Conservation (phyloP, 2,797 vertebrate species). For the Nannoperca obscura region DNA sequence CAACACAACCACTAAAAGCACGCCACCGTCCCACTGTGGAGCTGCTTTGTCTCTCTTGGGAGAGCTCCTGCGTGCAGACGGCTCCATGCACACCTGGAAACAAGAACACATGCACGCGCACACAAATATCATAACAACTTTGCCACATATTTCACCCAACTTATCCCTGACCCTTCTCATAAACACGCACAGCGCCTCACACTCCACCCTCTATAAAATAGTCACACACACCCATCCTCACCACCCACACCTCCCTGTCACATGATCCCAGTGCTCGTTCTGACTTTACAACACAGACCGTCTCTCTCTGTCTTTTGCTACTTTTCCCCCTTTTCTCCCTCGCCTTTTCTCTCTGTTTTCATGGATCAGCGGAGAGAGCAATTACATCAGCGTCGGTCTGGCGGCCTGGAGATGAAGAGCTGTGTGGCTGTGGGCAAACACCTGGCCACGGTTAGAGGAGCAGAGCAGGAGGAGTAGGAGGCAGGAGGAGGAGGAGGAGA, state of each 20-base stretch:
- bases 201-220: conserved; percentile 71
- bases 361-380: conserved; percentile 82
- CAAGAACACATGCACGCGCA: conserved; percentile 5
- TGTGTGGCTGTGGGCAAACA: conserved; percentile 82
- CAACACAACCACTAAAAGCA: conserved; percentile 73
- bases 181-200: conserved; percentile 57
- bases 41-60: conserved; percentile 65
- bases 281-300: conserved; percentile 49
- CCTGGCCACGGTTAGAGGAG: conserved; percentile 79
- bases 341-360: conserved; percentile 74
- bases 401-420: conserved; percentile 77
- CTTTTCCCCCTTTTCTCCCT: conserved; percentile 45
- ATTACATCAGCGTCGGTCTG: conserved; percentile 83
- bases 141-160: conserved; percentile 43
- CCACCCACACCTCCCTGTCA: conserved; percentile 58
- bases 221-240: conserved; percentile 46
- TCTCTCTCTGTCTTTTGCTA: conserved; percentile 44
- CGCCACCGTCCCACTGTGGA: conserved; percentile 37
- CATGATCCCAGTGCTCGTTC: conserved; percentile 46
- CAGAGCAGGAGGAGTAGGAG: conserved; percentile 50
- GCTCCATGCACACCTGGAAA: conserved; percentile 51
- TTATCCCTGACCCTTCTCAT: conserved; percentile 65
- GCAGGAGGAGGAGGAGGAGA: conserved; percentile 56
- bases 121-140: conserved; percentile 37
- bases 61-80: conserved; percentile 37